Evolutionary conservation across 2,888 invertebrate species (phyloP), one percentile per base, ranked within the genome.

Genomic region (Caenorhabditis afra): DNA sequence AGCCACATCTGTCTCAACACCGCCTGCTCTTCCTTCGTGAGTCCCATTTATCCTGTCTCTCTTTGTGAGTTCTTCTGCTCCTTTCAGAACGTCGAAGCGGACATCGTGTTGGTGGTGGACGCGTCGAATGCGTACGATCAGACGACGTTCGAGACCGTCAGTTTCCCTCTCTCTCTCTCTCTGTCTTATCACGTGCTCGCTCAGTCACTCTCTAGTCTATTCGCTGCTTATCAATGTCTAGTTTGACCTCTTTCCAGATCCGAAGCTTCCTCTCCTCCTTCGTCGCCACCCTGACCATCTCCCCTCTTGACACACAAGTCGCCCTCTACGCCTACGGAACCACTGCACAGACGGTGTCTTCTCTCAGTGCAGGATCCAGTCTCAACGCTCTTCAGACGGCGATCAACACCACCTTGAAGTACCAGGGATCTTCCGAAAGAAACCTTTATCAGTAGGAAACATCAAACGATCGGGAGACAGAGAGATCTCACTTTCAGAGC

Each of bases 251-350:
- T 0, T 61, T 81, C 10, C 71, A 82, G 78, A 58, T 82, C 44
- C 79, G 75, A 16, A 29, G 47, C 1, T 81, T 81, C 61, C 70
- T 81, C 1, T 41, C 52, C 57, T 44, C 53, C 53, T 83, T 83
- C 20, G 71, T 76, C 44, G 20, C 62, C 39, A 57, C 77, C 3
- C 47, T 83, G 3, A 81, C 81, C n/a, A 59, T 83, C 20, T 75
- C 83, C 16, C 77, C 81, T 20, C 45, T 79, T 4, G 83, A 83
- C 62, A 68, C 59, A 7, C 79, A 83, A 57, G 81, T 82, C 4
- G 75, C 82, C 14, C 62, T 82, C n/a, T 82, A 82, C 49, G 81
- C 82, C 10, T 82, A 82, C 50, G 71, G 80, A 29, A 47, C 53
- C 18, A 62, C 67, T 10, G 79, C 76, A 3, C 70, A 77, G 16